Conservation (phyloP, 2,888 invertebrate species). For the Leptopterna dolabrata region DNA sequence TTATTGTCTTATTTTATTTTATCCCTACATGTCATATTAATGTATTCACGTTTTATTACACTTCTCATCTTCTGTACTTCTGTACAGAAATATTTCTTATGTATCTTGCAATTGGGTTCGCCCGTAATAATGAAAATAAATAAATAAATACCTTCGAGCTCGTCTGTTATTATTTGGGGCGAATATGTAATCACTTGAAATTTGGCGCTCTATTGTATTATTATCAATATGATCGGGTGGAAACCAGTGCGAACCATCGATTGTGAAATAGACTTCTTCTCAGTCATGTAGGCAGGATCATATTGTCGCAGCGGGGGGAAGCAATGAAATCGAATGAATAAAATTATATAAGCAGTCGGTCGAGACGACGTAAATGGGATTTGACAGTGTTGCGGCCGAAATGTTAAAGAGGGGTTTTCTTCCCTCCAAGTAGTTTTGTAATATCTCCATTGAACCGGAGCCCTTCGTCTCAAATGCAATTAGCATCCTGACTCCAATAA, state of each 20-base stretch:
- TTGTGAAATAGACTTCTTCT: not conserved
- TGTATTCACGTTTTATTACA: too few species aligned
- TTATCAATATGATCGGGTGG: not conserved
- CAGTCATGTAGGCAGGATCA: not conserved
- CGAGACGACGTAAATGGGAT: not conserved
- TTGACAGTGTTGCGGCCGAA: constrained; percentile 9
- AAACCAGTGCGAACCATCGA: not conserved
- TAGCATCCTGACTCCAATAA: constrained; percentile 21
- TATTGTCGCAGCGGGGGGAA: not conserved
- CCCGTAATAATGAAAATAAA: too few species aligned
- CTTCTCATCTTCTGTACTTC: too few species aligned
- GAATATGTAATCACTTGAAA: too few species aligned
- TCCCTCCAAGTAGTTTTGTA: constrained; percentile 1
- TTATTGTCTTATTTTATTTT: too few species aligned
- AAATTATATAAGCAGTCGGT: not conserved
- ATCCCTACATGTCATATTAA: too few species aligned
- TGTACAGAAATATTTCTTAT: too few species aligned
- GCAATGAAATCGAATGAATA: not conserved
- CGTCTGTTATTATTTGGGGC: too few species aligned
- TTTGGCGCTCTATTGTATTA: too few species aligned
- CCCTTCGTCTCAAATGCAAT: constrained; percentile 17
- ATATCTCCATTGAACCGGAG: not conserved
- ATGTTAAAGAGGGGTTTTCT: not conserved
- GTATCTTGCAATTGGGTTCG: too few species aligned
- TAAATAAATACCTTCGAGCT: too few species aligned